Percentiles rank a stretch among this genome's conserved stretches.
phyloP scores from a whole-genome alignment of 2,888 invertebrate species.

The Dorcus parallelipipedus region DNA sequence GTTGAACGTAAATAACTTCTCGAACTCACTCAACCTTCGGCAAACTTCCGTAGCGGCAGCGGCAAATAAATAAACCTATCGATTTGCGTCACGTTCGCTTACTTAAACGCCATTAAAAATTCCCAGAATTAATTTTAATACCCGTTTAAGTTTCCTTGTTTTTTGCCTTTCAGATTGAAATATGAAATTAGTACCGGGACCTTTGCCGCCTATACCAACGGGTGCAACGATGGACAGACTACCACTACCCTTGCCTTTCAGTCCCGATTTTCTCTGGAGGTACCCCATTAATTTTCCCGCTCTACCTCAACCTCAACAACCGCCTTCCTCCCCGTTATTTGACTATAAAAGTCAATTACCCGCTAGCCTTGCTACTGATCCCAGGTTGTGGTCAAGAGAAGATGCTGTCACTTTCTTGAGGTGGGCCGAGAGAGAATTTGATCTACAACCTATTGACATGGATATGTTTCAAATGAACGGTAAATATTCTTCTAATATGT shows the following conservation, averaged over 20 bases:
- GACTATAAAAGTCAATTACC: conserved; percentile 88
- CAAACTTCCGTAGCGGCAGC: conserved; percentile 31
- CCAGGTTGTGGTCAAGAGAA: conserved; percentile 85
- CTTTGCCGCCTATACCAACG: conserved; percentile 46
- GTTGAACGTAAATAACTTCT: conserved; percentile 23
- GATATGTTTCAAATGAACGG: conserved; percentile 97
- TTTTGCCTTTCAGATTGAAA: conserved; percentile 27
- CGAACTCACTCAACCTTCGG: conserved; percentile 27
- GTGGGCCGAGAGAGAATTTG: conserved; percentile 91
- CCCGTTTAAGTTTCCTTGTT: conserved; percentile 8
- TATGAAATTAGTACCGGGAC: conserved; percentile 56
- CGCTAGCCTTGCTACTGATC: conserved; percentile 79
- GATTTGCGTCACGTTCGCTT: conserved; percentile 1
- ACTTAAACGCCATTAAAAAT: conserved; percentile 11
- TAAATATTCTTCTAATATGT: conserved; percentile 39
- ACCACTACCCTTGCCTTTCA: conserved; percentile 74
- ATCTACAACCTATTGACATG: conserved; percentile 86
- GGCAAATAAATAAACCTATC: conserved; percentile 9
- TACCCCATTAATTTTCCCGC: conserved; percentile 76
- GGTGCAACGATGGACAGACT: conserved; percentile 67
- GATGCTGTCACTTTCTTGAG: conserved; percentile 84
- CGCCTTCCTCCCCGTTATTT: conserved; percentile 66
- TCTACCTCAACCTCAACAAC: conserved; percentile 59
- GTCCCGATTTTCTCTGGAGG: conserved; percentile 83
- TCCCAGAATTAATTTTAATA: conserved; percentile 11